Conservation (phyloP, 2,113 vertebrate genomes). For the Megaleporinus macrocephalus region DNA sequence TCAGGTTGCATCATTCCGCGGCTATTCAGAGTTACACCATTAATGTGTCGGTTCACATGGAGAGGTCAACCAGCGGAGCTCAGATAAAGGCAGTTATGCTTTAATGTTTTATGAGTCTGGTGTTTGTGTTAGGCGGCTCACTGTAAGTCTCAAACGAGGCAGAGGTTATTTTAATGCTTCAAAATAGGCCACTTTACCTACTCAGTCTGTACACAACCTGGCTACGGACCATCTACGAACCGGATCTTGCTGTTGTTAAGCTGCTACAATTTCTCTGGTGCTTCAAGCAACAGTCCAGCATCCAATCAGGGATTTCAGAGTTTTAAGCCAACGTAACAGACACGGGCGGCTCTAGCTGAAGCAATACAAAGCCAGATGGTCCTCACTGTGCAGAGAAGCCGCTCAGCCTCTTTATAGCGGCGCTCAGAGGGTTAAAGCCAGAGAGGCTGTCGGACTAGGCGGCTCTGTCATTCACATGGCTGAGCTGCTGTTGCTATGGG, state of each 20-base stretch:
- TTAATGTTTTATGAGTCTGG: slow-evolving; percentile 1
- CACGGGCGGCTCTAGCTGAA: background rate
- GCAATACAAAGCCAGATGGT: slow-evolving; percentile 34
- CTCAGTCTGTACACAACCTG: background rate
- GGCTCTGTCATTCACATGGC: slow-evolving; percentile 74
- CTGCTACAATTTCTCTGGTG: background rate
- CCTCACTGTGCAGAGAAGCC: background rate
- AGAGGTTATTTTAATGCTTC: background rate
- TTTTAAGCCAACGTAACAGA: background rate
- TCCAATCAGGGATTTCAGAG: background rate
- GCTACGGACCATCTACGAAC: background rate
- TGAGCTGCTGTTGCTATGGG: slow-evolving; percentile 80
- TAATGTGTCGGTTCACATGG: slow-evolving; percentile 33
- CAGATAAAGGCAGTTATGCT: slow-evolving; percentile 21
- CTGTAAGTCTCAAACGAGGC: background rate
- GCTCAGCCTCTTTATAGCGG: slow-evolving; percentile 13
- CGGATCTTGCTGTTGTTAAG: background rate
- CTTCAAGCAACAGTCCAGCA: background rate
- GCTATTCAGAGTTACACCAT: slow-evolving; percentile 37
- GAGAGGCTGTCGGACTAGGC: slow-evolving; percentile 72
- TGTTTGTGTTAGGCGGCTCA: background rate
- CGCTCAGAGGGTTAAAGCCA: slow-evolving; percentile 67
- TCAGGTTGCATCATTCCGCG: slow-evolving; percentile 48
- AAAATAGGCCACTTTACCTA: background rate
- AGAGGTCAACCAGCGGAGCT: slow-evolving; percentile 30